Evolutionary conservation across 2,888 invertebrate genomes (phyloP).

Genomic region (Priocnemis perturbator): DNA sequence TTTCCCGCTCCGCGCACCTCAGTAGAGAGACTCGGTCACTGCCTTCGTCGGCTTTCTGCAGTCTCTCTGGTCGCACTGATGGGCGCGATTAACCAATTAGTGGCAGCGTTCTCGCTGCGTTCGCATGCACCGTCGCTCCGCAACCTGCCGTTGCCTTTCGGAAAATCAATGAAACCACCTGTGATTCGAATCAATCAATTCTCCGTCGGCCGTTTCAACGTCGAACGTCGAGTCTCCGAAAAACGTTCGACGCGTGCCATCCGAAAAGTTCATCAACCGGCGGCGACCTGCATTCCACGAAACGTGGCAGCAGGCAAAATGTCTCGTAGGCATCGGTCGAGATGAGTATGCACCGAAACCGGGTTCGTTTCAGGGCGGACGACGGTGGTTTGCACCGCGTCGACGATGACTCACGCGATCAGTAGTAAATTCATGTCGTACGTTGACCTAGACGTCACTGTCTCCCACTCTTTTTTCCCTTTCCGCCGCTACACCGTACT

Average conservation of each 20-base stretch:
- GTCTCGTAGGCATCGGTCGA: constrained; percentile 8
- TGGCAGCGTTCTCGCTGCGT: constrained; percentile 43
- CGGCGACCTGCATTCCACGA: constrained; percentile 45
- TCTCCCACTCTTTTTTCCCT: constrained; percentile 11
- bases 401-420: constrained; percentile 47
- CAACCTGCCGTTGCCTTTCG: no score
- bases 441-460: constrained; percentile 51
- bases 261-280: constrained; percentile 36
- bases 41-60: constrained; percentile 39
- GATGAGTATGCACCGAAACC: constrained; percentile 2
- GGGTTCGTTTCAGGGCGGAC: not conserved
- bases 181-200: no score
- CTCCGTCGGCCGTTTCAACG: no score
- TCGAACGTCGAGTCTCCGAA: no score
- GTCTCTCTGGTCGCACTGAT: constrained; percentile 38
- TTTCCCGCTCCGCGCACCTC: constrained; percentile 17
- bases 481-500: not conserved
- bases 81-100: constrained; percentile 59
- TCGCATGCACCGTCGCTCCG: not conserved
- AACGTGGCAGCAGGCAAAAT: constrained; percentile 10
- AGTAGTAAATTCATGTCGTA: constrained; percentile 41
- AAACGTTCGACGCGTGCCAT: not conserved
- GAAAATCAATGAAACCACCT: no score
- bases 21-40: constrained; percentile 13
- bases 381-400: constrained; percentile 19